These are phyloP conservation scores for Cheilinus undulatus DNA, from an alignment of 2,113 vertebrate genomes.

Conservation along the genomic window DNA sequence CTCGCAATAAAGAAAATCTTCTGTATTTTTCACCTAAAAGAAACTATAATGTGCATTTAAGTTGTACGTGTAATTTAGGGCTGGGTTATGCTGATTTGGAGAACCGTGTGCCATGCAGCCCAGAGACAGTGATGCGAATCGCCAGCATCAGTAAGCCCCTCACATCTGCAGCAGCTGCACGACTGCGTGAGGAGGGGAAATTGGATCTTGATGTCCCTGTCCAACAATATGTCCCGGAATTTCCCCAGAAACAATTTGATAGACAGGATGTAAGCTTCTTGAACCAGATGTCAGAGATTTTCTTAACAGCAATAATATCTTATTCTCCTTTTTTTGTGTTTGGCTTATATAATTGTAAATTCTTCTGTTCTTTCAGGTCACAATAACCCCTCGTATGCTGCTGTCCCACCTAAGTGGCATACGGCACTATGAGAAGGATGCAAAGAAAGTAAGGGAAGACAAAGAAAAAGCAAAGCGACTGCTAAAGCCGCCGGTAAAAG, in stretches of 20 bases:
- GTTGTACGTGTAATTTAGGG: constrained; percentile 76
- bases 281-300: background rate
- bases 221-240: constrained; percentile 96
- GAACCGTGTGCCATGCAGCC: constrained; percentile 90
- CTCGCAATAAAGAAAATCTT: background rate
- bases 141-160: constrained; percentile 98
- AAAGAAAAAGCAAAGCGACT: constrained; percentile 85
- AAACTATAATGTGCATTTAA: constrained; percentile 1
- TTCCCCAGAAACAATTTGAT: constrained; percentile 93
- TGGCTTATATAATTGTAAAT: background rate
- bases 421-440: constrained; percentile 96
- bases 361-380: constrained; percentile 83
- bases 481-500: constrained; percentile 76
- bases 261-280: constrained; percentile 88
- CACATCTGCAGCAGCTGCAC: constrained; percentile 91
- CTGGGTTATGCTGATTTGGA: constrained; percentile 95
- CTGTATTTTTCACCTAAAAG: background rate
- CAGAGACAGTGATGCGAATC: constrained; percentile 93
- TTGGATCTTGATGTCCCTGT: constrained; percentile 93
- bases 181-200: constrained; percentile 92
- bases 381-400: constrained; percentile 91
- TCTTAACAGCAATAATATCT: background rate
- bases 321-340: background rate
- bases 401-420: constrained; percentile 97
- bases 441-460: constrained; percentile 90